Base-by-base conservation (phyloP, 2,113 vertebrate genomes). In the Paraplagusia blochii region DNA sequence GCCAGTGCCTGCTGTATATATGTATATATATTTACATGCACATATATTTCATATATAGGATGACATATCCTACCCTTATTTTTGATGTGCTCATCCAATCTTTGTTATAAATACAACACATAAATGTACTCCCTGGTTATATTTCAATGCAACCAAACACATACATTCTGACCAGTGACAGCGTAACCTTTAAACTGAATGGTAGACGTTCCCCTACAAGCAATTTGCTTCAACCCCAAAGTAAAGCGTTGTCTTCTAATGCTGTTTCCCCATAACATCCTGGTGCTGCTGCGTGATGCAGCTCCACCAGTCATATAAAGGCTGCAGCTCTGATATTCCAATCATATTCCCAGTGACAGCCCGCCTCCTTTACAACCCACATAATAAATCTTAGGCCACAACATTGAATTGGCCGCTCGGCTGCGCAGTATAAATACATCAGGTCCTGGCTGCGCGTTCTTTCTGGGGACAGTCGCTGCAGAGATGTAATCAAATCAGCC, bases 401-500 rank as follows among this genome's bases (percentile, higher is more conserved):
- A 49, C 58, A 45, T 74, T 55, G 11, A 55, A 52, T 59, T 0
- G 56, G 9, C 14, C 0, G 11, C 48, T 55, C 62, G 44, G 22
- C 7, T 7, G 46, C 48, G 18, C 39, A 29, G n/a, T 40, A 48
- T 4, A 29, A 62, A 63, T 9, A 47, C 58, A 35, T 8, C 53
- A 46, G 38, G 12, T 11, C 13, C 4, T 40, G 10, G 11, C 11
- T 40, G 7, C 33, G 11, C 11, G 1, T 38, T 34, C 11, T 9
- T 15, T 17, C 36, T 49, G 19, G n/a, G n/a, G n/a, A n/a, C 49
- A 44, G 18, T 43, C 50, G 33, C 51, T 51, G 19, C 39, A 44
- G 47, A 57, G 39, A 53, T 60, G 47, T 53, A 46, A 67, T 58
- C 52, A 18, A 44, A 63, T 74, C 38, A 51, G 10, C 17, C 22